Base-by-base conservation (phyloP, 2,113 vertebrate genomes). In the Sylvietta virens region DNA sequence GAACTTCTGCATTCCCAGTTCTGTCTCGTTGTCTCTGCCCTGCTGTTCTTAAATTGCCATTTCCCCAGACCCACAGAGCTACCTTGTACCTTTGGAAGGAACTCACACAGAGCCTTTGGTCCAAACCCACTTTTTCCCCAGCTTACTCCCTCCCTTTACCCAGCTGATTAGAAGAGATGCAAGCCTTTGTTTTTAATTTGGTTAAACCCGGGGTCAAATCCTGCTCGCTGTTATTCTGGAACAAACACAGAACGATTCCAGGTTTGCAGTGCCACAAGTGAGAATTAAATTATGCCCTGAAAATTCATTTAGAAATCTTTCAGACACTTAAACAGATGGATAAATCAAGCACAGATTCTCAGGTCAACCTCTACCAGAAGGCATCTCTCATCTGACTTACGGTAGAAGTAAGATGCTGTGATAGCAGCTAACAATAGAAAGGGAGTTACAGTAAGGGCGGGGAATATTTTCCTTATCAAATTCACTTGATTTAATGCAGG, bases 401-500 rank as follows among this genome's bases (percentile, higher is more conserved):
- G 1, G 96, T 61, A 44, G 95, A 96, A 97, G 93, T 66, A 88
- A 96, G 92, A 97, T 80, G 79, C 90, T 92, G 64, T 92, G 90
- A 96, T 92, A 94, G 93, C 88, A 82, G 93, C 91, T 96, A 92
- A 97, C 95, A 97, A 96, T 88, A 70, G 71, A 97, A 92, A 90
- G 76, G 42, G 80, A 90, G 76, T 90, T 73, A 88, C 66, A 89
- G 81, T 67, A 77, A 89, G 81, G 94, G 94, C 56, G 96, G 91
- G 80, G 45, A 87, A 76, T 91, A 92, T 81, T 95, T 96, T 88
- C 72, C 65, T 88, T 82, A 86, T 48, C 58, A 96, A 97, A 97
- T 58, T 94, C 77, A 60, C 92, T 97, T 98, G 97, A 98, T 98
- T 98, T 98, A 98, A 95, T 95, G 88, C 91, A 89, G 94, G 82